Evolutionary conservation across 1,140 invertebrate genomes (phyloP), one percentile per base, ranked within the genome.

Genomic region (Drosophila gunungcola): DNA sequence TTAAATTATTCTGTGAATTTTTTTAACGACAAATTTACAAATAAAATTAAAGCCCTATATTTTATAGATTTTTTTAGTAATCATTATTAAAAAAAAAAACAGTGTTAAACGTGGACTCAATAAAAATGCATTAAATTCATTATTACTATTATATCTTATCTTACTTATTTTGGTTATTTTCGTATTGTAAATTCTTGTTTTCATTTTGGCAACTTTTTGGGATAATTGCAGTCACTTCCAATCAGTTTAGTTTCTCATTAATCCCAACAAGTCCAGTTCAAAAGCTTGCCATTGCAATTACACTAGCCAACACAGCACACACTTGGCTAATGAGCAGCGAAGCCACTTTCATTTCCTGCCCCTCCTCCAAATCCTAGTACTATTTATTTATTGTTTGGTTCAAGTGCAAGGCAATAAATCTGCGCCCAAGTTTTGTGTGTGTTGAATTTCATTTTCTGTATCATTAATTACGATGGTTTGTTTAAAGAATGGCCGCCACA

Each of bases 341-440:
- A 42, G 9, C 29, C 27, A 32, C 41, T 55, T 48, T 36, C 42
- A 45, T 48, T 70, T 49, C 29, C 64, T 13, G n/a, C 42, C 43
- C 4, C 58, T 4, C 11, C 25, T 21, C 21, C 32, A 39, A 21
- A 21, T 25, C 2, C 36, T 16, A 49, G 38, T 53, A 72, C 64
- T 70, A 70, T 72, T 70, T 72, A 72, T 72, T 72, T 72, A 72
- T 72, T 56, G 68, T 41, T 36, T 52, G 65, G 68, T 70, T 72
- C 68, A 72, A 72, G 68, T 72, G 68, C 68, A 72, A 70, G 68
- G 65, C 68, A 72, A 72, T 72, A 72, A 72, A 72, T 72, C 68
- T 72, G 53, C 16, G 65, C 51, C 52, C 3, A 72, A 72, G 64
- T 70, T 72, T 70, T 72, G 64, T 70, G 67, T 69, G 67, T 72